Conservation (phyloP, 2,113 vertebrate genomes). For the Rhynchomys soricoides region DNA sequence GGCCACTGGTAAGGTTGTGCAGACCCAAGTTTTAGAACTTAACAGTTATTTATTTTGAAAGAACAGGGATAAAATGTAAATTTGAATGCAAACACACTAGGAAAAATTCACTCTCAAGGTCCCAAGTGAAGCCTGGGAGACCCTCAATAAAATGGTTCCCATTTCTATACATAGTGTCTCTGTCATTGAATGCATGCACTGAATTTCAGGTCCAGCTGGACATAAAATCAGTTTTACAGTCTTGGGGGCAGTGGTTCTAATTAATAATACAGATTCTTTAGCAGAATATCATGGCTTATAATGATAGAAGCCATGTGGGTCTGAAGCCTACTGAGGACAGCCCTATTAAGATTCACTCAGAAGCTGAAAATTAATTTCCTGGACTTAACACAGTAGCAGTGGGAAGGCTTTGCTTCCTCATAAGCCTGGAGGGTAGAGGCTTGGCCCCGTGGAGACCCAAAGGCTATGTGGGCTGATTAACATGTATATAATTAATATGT, state of each 20-base stretch:
- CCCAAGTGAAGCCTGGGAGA: background rate
- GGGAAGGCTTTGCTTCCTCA: conserved; percentile 26
- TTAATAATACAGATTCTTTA: conserved; percentile 54
- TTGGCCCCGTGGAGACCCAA: conserved; percentile 41
- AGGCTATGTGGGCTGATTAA: conserved; percentile 41
- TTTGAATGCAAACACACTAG: background rate
- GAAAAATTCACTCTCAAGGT: conserved; percentile 32
- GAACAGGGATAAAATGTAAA: background rate
- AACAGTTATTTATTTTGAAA: background rate
- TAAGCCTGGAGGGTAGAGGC: conserved; percentile 28
- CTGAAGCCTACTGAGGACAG: conserved; percentile 67
- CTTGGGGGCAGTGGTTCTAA: conserved; percentile 56
- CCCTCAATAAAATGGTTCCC: background rate
- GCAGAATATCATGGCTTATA: conserved; percentile 49
- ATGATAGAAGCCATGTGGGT: conserved; percentile 46
- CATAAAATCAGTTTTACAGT: conserved; percentile 49
- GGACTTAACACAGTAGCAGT: conserved; percentile 28
- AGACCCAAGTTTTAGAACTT: conserved; percentile 36
- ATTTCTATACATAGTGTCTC: background rate
- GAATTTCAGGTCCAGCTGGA: conserved; percentile 36
- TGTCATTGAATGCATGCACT: background rate
- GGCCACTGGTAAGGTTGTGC: background rate
- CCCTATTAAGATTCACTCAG: conserved; percentile 34
- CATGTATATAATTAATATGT: conserved; percentile 58
- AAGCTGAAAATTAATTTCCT: conserved; percentile 65